Base-by-base conservation (phyloP, 2,797 vertebrate genomes). In the Morus bassanus region DNA sequence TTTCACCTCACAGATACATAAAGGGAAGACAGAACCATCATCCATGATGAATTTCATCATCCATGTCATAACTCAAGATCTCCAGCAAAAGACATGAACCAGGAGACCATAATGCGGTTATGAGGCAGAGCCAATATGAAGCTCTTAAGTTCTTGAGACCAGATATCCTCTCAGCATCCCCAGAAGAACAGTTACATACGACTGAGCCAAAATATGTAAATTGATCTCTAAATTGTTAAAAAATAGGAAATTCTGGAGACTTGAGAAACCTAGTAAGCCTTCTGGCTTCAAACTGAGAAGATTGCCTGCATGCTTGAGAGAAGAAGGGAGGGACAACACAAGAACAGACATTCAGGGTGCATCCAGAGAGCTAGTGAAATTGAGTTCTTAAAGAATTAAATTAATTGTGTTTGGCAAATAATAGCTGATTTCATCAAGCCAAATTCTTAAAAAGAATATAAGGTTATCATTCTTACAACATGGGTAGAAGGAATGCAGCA, bases 321-420 rank as follows among this genome's bases (percentile, higher is more conserved):
- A 89, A 93, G 41, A 64, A 78, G 45, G 46, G 56, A 73, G 37
- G 31, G 72, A 93, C 65, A 95, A 95, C 25, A 95, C 45, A 89
- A 56, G 74, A 60, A 92, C 61, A 91, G 11, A 81, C 78, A 94
- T 70, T 77, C 91, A 96, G 95, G 96, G 94, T 96, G 94, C 94
- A 93, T 96, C 95, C 95, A 96, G 84, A 92, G 93, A 88, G 91
- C 92, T 92, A 94, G 41, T 28, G 41, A 93, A 95, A 83, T 11
- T 6, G 63, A 60, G 31, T 83, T 75, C 43, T 73, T 54, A 46
- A 78, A 74, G 7, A 89, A 74, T 50, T 76, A 59, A 77, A 82
- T 87, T 46, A 0, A 30, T 17, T 69, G 30, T 68, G 33, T 77
- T 80, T 92, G 69, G 35, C 19, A 96, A 93, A 75, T 41, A 59